Evolutionary conservation across 92 coral and sea anemone species (phyloP).

Genomic region (Siderastrea radians): DNA sequence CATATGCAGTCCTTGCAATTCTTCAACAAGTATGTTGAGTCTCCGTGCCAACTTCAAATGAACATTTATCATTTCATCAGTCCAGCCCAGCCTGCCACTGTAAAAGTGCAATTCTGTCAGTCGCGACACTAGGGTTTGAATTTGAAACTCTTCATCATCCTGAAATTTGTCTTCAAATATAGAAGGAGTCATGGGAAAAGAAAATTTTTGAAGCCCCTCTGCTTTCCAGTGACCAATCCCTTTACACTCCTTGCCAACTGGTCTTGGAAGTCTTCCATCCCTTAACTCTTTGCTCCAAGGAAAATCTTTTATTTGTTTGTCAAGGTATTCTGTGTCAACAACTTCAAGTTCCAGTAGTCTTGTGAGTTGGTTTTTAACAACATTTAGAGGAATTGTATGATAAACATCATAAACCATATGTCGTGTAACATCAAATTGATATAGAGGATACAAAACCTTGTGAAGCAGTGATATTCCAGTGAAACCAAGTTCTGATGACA

Average conservation of each 20-base stretch:
- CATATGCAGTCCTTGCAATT: slow-evolving; percentile 78
- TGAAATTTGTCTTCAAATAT: slow-evolving; percentile 45
- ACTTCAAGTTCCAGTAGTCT: slow-evolving; percentile 53
- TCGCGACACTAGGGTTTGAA: slow-evolving; percentile 54
- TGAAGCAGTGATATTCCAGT: slow-evolving; percentile 74
- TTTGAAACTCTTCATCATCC: slow-evolving; percentile 49
- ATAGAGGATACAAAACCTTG: slow-evolving; percentile 69
- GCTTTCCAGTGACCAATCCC: slow-evolving; percentile 73
- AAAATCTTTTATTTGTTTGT: slow-evolving; percentile 56
- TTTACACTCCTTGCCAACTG: slow-evolving; percentile 55
- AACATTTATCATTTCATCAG: slow-evolving; percentile 47
- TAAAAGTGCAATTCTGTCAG: slow-evolving; percentile 66
- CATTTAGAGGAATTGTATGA: slow-evolving; percentile 70
- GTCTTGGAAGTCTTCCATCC: slow-evolving; percentile 69
- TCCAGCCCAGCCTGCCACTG: slow-evolving; percentile 69
- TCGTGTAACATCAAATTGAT: slow-evolving; percentile 61
- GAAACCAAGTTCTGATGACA: slow-evolving; percentile 75
- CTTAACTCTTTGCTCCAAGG: slow-evolving; percentile 77
- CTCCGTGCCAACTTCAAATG: slow-evolving; percentile 68
- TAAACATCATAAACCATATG: slow-evolving; percentile 62
- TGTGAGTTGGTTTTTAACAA: slow-evolving; percentile 70
- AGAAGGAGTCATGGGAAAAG: slow-evolving; percentile 53
- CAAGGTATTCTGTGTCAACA: slow-evolving; percentile 55
- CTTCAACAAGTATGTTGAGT: slow-evolving; percentile 73
- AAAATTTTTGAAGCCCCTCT: slow-evolving; percentile 62